These are phyloP conservation scores for Blomia tropicalis DNA, from an alignment of 2,888 invertebrate species.

Conservation along the genomic window DNA sequence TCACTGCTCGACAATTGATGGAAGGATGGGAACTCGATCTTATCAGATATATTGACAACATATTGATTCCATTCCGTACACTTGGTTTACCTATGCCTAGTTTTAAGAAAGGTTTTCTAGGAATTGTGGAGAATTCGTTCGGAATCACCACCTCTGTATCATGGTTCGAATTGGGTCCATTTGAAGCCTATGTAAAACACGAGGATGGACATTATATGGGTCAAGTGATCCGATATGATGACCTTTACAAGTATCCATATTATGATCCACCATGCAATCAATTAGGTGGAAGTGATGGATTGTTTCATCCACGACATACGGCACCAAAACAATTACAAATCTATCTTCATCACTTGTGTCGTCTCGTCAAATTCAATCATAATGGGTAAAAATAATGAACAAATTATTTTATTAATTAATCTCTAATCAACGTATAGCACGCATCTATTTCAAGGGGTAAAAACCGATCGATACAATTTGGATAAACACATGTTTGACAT, in stretches of 20 bases:
- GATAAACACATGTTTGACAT: slow-evolving; percentile 1
- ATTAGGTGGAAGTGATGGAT: not conserved
- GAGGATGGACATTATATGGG: not conserved
- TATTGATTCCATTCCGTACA: not conserved
- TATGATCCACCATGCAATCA: not conserved
- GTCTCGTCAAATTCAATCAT: not conserved
- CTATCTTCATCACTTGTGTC: slow-evolving; percentile 8
- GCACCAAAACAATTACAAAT: not conserved
- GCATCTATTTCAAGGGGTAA: not conserved
- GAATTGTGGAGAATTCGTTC: not conserved
- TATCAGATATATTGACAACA: not conserved
- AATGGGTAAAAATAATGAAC: not conserved
- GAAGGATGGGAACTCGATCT: not conserved
- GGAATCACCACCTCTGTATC: not conserved
- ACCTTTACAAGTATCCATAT: not conserved
- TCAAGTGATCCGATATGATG: not conserved
- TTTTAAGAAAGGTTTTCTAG: not conserved
- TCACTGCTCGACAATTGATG: not conserved
- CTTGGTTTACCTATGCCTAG: not conserved
- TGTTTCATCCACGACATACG: not conserved
- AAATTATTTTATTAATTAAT: not conserved
- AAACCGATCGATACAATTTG: not conserved
- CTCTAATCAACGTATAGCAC: not conserved
- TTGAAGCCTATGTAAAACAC: not conserved
- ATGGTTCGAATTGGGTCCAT: not conserved